Evolutionary conservation across 2,888 invertebrate species (phyloP).

Genomic region (Anorthoa munda): DNA sequence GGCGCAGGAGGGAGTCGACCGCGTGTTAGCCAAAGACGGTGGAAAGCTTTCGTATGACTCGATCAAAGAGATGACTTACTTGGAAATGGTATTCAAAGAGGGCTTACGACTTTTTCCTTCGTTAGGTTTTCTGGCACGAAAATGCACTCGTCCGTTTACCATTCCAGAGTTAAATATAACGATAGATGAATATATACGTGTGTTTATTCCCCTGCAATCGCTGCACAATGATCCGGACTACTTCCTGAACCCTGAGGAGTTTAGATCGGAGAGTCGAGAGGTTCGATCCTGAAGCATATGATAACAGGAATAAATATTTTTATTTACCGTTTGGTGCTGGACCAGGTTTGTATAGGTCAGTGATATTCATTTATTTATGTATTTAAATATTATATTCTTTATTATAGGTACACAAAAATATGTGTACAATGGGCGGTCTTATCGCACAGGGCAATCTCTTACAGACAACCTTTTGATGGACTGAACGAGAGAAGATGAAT

Average conservation of each 20-base stretch:
- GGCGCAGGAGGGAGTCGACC: conserved; percentile 76
- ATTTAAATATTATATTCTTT: neutral
- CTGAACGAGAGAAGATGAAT: too few relatives aligned
- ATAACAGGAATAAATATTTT: conserved; percentile 52
- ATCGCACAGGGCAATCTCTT: too few relatives aligned
- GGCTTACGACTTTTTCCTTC: conserved; percentile 71
- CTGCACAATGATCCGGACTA: conserved; percentile 59
- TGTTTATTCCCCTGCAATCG: conserved; percentile 63
- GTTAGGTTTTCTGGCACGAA: conserved; percentile 66
- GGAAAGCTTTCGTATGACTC: conserved; percentile 73
- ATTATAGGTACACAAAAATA: too few relatives aligned
- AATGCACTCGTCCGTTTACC: conserved; percentile 63
- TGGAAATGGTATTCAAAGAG: conserved; percentile 73
- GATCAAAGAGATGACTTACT: conserved; percentile 71
- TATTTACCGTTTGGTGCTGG: conserved; percentile 67
- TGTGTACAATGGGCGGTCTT: too few relatives aligned
- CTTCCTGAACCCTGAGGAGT: conserved; percentile 64
- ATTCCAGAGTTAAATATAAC: conserved; percentile 58
- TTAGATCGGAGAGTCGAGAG: conserved; percentile 67
- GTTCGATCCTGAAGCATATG: conserved; percentile 61
- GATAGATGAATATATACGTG: conserved; percentile 42
- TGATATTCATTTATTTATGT: neutral
- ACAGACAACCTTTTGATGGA: too few relatives aligned
- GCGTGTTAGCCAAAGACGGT: conserved; percentile 67
- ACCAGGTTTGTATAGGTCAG: conserved; percentile 67